phyloP scores from a whole-genome alignment of 2,888 invertebrate species.

The Phyllotreta cruciferae region DNA sequence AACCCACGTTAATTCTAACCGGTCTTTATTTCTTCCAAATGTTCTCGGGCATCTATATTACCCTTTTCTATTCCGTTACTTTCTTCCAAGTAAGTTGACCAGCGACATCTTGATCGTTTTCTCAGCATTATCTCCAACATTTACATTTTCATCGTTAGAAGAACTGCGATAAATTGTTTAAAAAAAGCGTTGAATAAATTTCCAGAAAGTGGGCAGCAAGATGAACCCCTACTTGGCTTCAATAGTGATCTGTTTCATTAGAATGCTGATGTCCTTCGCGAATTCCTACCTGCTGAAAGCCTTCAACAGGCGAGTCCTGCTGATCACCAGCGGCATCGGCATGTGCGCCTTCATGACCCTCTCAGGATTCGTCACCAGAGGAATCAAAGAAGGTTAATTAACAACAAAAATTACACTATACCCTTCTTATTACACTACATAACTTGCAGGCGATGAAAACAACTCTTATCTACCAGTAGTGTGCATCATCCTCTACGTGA shows the following conservation, averaged over 20 bases:
- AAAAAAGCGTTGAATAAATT: conserved; percentile 18
- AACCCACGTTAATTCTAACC: conserved; percentile 65
- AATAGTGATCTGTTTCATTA: conserved; percentile 64
- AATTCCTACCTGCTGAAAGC: conserved; percentile 65
- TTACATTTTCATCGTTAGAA: no score
- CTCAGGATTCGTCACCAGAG: conserved; percentile 64
- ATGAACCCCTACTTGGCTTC: conserved; percentile 65
- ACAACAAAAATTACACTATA: no score
- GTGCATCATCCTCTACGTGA: conserved; percentile 64
- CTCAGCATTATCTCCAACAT: no score
- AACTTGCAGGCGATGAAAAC: conserved; percentile 48
- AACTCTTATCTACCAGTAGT: conserved; percentile 62
- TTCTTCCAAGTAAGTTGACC: conserved; percentile 63
- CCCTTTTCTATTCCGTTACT: conserved; percentile 68
- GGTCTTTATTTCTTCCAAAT: conserved; percentile 67
- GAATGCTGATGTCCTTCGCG: conserved; percentile 66
- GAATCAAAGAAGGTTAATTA: conserved; percentile 58
- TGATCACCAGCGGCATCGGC: conserved; percentile 63
- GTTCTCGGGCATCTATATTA: conserved; percentile 68
- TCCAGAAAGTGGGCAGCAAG: conserved; percentile 62
- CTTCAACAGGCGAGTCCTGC: conserved; percentile 63
- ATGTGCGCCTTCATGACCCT: conserved; percentile 66
- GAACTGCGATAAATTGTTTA: not conserved
- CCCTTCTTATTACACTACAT: not conserved
- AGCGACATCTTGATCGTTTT: not conserved